Evolutionary conservation across 2,113 vertebrate genomes (phyloP), one percentile per base, ranked within the genome.

Genomic region (Dicaeum eximium): DNA sequence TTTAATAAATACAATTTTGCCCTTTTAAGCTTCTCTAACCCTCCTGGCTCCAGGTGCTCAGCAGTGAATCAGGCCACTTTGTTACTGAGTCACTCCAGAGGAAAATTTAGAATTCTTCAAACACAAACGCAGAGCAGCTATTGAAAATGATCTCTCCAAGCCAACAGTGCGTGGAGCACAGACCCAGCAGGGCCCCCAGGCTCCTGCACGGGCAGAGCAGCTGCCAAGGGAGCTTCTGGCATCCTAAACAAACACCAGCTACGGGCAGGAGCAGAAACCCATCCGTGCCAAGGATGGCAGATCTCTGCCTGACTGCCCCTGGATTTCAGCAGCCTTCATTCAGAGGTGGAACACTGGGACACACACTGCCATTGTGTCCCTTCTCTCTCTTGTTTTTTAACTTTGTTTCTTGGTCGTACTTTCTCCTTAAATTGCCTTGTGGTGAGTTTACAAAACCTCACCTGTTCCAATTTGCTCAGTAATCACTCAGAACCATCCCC

Each of bases 291-390:
- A 15, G 58, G 13, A 31, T 3, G 10, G 51, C 0, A 9, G 19
- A 37, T 11, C 9, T 15, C 72, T n/a, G 10, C 40, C 10, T 1
- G 3, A 54, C 48, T 31, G 62, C 20, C 57, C 25, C 30, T 54
- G 28, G 14, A 58, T 20, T 73, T n/a, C 23, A 58, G 21, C 1
- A 64, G 31, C 8, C 42, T 66, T 70, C 38, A 33, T 10, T 45
- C 62, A 72, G 72, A 67, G 45, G 14, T 28, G 11, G 38, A 77
- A 45, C 61, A 24, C 11, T 31, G n/a, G 47, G 25, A 61, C 15
- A 45, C 38, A 72, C 19, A 37, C 6, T 61, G 30, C 5, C 6
- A 28, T 13, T 1, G 0, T 11, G 16, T 28, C 27, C 28, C 18
- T 42, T 21, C 13, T 28, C 23, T 31, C 11, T 25, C 6, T 16